Conservation (phyloP, 2,797 vertebrate species). For the Cirrhinus mrigala region DNA sequence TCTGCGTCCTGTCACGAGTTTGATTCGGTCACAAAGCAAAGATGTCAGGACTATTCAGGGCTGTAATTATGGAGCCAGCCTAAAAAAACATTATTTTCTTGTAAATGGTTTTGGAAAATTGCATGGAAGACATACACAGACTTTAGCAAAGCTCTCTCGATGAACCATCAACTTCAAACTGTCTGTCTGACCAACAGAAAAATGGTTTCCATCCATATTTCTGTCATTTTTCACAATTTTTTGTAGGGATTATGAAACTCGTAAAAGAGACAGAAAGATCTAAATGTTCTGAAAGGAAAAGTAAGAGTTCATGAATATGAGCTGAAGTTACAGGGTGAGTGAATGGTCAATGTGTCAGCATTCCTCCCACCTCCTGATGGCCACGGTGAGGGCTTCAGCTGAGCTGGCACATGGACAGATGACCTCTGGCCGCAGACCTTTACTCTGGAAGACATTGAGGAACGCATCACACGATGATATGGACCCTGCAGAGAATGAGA, state of each 20-base stretch:
- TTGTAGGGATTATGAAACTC: not conserved
- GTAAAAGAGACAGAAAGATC: slow-evolving; percentile 15
- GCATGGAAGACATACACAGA: slow-evolving; percentile 24
- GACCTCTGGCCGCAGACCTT: slow-evolving; percentile 94
- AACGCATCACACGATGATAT: slow-evolving; percentile 99
- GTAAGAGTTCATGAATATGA: not conserved
- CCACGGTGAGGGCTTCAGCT: slow-evolving; percentile 95
- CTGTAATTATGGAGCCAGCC: slow-evolving; percentile 45
- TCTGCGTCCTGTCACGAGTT: slow-evolving; percentile 24
- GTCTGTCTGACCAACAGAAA: slow-evolving; percentile 9
- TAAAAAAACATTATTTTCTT: slow-evolving; percentile 58
- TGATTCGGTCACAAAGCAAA: slow-evolving; percentile 50
- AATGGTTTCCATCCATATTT: slow-evolving; percentile 4
- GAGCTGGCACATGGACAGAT: slow-evolving; percentile 99
- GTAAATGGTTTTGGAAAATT: slow-evolving; percentile 50
- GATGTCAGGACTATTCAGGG: slow-evolving; percentile 40
- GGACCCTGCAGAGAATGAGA: slow-evolving; percentile 83
- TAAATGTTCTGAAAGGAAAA: slow-evolving; percentile 14
- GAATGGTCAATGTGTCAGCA: slow-evolving; percentile 38
- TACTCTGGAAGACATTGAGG: slow-evolving; percentile 99
- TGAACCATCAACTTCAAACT: slow-evolving; percentile 31
- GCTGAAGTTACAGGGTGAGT: slow-evolving; percentile 27
- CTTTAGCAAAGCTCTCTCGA: slow-evolving; percentile 2
- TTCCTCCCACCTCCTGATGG: slow-evolving; percentile 91
- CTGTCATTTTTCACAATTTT: not conserved